phyloP scores from a whole-genome alignment of 2,797 vertebrate species.

The Nannoperca australis region DNA sequence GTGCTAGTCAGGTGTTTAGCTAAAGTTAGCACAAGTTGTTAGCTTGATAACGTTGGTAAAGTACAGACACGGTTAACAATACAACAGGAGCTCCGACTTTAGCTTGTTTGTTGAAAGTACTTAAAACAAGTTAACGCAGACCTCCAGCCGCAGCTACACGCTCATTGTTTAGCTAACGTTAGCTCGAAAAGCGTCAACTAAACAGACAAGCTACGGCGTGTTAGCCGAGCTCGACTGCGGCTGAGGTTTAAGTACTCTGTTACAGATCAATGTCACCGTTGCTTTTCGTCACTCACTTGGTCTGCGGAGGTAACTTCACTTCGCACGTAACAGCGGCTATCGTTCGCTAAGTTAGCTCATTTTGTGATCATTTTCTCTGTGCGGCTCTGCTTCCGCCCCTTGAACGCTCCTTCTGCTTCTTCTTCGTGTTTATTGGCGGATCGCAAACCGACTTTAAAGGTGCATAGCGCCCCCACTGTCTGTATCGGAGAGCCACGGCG shows the following conservation, averaged over 20 bases:
- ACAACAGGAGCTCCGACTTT: neutral
- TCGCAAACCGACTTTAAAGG: too few species aligned
- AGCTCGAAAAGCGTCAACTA: neutral
- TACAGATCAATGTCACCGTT: neutral
- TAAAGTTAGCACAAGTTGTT: neutral
- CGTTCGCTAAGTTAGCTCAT: neutral
- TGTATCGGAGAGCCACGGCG: too few species aligned
- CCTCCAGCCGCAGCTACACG: neutral
- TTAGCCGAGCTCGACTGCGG: neutral
- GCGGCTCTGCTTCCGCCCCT: slow-evolving; percentile 37
- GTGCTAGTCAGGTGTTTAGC: neutral
- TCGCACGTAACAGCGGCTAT: neutral
- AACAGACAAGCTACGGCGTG: neutral
- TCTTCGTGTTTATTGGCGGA: too few species aligned
- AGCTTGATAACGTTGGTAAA: neutral
- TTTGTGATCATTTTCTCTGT: neutral
- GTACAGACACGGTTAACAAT: neutral
- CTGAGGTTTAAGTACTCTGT: neutral
- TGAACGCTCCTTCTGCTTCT: too few species aligned
- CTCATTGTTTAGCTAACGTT: neutral
- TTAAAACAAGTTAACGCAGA: neutral
- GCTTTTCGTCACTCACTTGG: slow-evolving; percentile 11
- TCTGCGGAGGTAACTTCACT: neutral
- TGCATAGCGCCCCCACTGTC: too few species aligned
- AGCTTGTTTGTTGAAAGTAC: neutral